Evolutionary conservation across 1,140 invertebrate genomes (phyloP), one percentile per base, ranked within the genome.

Genomic region (Eupeodes corollae): DNA sequence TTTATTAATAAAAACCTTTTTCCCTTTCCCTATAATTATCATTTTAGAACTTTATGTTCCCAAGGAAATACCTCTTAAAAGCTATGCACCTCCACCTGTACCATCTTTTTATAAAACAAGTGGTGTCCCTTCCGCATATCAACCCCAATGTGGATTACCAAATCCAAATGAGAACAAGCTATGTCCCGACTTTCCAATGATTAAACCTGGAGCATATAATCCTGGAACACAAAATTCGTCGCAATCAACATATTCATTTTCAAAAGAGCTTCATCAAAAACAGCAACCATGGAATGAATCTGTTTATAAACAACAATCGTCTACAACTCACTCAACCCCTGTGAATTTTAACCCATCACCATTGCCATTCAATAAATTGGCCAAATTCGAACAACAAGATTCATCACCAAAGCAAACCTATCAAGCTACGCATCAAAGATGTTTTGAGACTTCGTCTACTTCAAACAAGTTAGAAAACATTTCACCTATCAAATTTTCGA

Each of bases 21-120:
- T 26, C 8, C 21, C 8, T 37, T 5, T 15, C 12, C 12, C 39
- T 14, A 18, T 6, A 15, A 12, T 13, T 21, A 12, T n/a, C n/a
- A n/a, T 39, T 37, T 33, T 43, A 67, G 64, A 59, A 10, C 46
- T 67, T 16, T 67, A 63, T 50, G 50, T 64, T 12, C 64, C 64
- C 0, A 61, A 67, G 26, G 63, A 67, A 45, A 67, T 67, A 35
- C 62, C 61, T 3, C 37, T 67, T 34, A 53, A 65, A 11, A 60
- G 61, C 15, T 67, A 67, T 51, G 52, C 56, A 19, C 59, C 64
- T 26, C 56, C 57, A 18, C 54, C 63, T 26, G 3, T 5, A 26
- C 3, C 21, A 26, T 26, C 21, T 8, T 8, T 5, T 8, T 26
- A 26, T 26, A 26, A 5, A 18, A 5, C 39, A 6, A 16, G 16